Conservation (phyloP, 2,113 vertebrate species). For the Muscicapa adusta region DNA sequence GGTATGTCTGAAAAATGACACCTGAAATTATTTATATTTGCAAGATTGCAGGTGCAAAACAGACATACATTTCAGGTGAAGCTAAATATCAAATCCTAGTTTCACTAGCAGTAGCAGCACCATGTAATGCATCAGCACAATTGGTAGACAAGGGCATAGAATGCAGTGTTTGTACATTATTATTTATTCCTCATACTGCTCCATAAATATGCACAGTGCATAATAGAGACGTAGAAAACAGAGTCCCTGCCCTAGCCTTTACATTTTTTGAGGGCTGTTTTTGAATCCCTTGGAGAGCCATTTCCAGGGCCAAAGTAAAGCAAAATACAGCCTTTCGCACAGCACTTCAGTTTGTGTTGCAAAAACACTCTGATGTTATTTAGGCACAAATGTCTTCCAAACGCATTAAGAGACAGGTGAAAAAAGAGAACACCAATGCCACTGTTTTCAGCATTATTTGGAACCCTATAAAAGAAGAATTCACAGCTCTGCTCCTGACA, state of each 20-base stretch:
- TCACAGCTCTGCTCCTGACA: conserved; percentile 18
- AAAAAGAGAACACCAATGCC: background rate
- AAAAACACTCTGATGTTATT: background rate
- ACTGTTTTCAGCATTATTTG: conserved; percentile 4
- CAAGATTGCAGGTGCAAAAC: background rate
- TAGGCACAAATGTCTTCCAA: conserved; percentile 23
- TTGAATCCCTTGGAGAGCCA: background rate
- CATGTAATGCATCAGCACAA: background rate
- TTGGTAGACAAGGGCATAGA: background rate
- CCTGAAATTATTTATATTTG: background rate
- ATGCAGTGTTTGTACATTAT: conserved; percentile 5
- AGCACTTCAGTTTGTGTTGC: background rate
- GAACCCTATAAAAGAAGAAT: conserved; percentile 19
- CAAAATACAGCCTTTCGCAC: background rate
- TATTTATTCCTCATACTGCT: conserved; percentile 18
- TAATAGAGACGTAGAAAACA: background rate
- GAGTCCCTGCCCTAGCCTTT: background rate
- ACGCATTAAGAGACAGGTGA: conserved; percentile 4
- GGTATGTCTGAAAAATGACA: background rate
- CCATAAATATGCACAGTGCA: conserved; percentile 20
- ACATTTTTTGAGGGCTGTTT: background rate
- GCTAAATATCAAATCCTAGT: background rate
- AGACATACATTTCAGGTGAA: background rate
- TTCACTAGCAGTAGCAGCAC: background rate
- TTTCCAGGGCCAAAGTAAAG: conserved; percentile 5